A percentile compares a stretch with the other conserved stretches of the same genome.
Conservation (phyloP, 2,797 vertebrate species). For the Enteromius radiatus region DNA sequence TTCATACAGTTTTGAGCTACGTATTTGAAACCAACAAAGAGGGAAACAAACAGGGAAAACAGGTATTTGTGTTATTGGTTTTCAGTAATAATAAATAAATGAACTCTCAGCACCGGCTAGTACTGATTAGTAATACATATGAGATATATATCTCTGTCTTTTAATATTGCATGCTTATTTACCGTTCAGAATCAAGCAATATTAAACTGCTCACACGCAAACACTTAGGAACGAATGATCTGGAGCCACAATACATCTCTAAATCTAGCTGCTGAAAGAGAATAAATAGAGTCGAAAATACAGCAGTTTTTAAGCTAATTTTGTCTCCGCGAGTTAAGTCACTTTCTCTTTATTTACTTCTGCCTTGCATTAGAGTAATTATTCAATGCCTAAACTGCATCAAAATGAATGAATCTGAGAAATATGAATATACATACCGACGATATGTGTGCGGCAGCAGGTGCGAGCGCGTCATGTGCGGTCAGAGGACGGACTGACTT, state of each 20-base stretch:
- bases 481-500: not conserved
- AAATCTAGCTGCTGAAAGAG: not conserved
- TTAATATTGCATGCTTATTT: not conserved
- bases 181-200: no score
- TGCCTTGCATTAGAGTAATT: not conserved
- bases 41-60: not conserved
- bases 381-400: not conserved
- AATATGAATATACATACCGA: conserved; percentile 22
- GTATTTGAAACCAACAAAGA: not conserved
- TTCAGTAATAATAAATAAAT: not conserved
- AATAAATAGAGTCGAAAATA: not conserved
- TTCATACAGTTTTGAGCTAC: not conserved
- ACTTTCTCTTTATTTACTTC: not conserved
- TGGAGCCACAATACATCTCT: not conserved
- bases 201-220: not conserved
- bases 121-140: not conserved
- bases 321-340: not conserved
- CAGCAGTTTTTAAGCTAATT: not conserved
- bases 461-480: not conserved
- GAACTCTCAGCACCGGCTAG: not conserved
- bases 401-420: not conserved
- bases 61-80: not conserved
- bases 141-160: not conserved
- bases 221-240: not conserved
- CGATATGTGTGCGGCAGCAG: not conserved